phyloP scores from a whole-genome alignment of 2,113 vertebrate genomes.

The Ceuthmochares aereus region DNA sequence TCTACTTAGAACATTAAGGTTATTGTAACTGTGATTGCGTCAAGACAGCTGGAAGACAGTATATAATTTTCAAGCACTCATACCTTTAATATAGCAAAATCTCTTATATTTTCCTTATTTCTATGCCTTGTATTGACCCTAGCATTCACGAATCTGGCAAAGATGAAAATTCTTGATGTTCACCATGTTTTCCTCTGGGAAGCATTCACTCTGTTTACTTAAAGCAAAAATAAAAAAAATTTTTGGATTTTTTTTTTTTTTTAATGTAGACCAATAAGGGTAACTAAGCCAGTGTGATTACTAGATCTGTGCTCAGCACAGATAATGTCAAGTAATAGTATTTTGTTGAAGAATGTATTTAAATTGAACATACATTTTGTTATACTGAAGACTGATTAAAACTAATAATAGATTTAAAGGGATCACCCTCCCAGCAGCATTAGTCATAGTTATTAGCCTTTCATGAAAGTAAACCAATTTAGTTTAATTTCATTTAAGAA shows the following conservation, averaged over 20 bases:
- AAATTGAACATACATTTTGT: neutral
- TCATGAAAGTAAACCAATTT: neutral
- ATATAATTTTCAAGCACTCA: neutral
- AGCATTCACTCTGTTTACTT: neutral
- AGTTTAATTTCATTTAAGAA: neutral
- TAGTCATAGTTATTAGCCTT: neutral
- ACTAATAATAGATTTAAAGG: neutral
- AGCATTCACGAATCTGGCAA: neutral
- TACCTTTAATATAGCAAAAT: neutral
- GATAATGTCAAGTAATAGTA: neutral
- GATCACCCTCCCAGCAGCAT: neutral
- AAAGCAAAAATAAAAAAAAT: neutral
- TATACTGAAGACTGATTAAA: neutral
- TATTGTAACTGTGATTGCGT: neutral
- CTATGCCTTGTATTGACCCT: neutral
- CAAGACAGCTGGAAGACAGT: neutral
- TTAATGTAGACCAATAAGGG: neutral
- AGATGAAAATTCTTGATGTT: neutral
- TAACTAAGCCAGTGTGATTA: neutral
- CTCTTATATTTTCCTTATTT: neutral
- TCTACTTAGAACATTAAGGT: neutral
- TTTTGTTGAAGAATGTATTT: neutral
- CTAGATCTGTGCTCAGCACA: neutral
- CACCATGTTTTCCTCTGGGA: neutral
- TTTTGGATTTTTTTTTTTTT: neutral